phyloP scores from a whole-genome alignment of 64 coral and sea anemone genomes.

The Dendronephthya gigantea region DNA sequence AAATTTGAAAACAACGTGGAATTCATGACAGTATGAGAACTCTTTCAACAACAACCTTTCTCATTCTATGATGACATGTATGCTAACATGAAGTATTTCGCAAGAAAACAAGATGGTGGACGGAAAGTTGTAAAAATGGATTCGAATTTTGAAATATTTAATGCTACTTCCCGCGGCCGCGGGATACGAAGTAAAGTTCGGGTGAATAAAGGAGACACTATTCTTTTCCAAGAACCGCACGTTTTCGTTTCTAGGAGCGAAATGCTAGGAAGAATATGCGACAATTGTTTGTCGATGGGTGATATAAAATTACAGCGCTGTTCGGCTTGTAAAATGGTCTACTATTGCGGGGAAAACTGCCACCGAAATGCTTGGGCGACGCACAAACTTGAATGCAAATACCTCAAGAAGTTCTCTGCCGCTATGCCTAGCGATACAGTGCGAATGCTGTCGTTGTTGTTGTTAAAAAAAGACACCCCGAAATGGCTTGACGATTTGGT shows the following conservation, averaged over 20 bases:
- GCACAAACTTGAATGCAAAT: conserved; percentile 83
- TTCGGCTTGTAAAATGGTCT: conserved; percentile 60
- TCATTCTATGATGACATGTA: no score
- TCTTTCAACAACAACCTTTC: no score
- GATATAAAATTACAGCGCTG: conserved; percentile 54
- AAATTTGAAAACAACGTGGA: no score
- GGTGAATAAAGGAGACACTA: conserved; percentile 36
- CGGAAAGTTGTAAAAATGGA: neutral
- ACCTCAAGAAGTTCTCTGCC: conserved; percentile 31
- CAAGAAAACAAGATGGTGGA: conserved; percentile 42
- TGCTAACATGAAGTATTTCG: neutral
- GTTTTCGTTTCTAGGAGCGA: conserved; percentile 55
- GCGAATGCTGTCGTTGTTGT: conserved; percentile 27
- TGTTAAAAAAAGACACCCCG: neutral
- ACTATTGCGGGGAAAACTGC: conserved; percentile 63
- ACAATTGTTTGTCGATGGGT: conserved; percentile 53
- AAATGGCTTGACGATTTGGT: conserved; percentile 30
- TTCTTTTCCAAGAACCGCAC: conserved; percentile 29
- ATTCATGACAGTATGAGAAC: no score
- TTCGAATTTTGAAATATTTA: conserved; percentile 41
- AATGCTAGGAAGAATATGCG: conserved; percentile 54
- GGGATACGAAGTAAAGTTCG: conserved; percentile 48
- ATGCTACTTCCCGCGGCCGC: conserved; percentile 48
- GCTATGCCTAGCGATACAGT: conserved; percentile 53
- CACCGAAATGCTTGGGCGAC: conserved; percentile 74